A percentile compares a stretch with the other conserved stretches of the same genome.
Conservation (phyloP, 2,113 vertebrate species). For the Halcyon senegalensis region DNA sequence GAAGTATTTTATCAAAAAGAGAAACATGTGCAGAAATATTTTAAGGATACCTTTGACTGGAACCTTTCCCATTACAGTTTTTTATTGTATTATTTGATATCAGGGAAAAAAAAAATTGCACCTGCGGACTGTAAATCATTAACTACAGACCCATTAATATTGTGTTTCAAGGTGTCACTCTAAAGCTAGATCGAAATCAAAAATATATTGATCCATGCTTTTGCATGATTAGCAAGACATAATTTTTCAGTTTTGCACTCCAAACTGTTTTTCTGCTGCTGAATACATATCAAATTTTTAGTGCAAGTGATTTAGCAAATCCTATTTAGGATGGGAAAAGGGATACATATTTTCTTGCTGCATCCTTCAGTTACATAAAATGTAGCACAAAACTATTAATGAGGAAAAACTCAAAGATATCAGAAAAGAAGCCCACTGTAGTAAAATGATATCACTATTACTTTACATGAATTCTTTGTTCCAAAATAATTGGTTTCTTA, state of each 20-base stretch:
- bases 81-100: constrained; percentile 7
- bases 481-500: background rate
- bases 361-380: background rate
- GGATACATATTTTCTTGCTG: rapidly evolving
- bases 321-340: background rate
- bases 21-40: background rate
- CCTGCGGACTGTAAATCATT: constrained; percentile 3
- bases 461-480: background rate
- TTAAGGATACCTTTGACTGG: background rate
- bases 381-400: background rate
- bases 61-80: background rate
- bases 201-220: background rate
- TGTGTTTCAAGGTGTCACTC: background rate
- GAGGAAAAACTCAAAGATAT: background rate
- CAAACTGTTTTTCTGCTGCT: background rate
- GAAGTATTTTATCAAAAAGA: background rate
- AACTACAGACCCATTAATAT: background rate
- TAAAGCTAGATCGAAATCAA: background rate
- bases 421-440: background rate
- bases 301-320: background rate
- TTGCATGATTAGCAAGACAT: background rate
- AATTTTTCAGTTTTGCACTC: background rate
- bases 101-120: background rate
- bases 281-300: background rate
- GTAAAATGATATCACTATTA: background rate